Base-by-base conservation (phyloP, 2,888 invertebrate species). In the Xestia xanthographa region DNA sequence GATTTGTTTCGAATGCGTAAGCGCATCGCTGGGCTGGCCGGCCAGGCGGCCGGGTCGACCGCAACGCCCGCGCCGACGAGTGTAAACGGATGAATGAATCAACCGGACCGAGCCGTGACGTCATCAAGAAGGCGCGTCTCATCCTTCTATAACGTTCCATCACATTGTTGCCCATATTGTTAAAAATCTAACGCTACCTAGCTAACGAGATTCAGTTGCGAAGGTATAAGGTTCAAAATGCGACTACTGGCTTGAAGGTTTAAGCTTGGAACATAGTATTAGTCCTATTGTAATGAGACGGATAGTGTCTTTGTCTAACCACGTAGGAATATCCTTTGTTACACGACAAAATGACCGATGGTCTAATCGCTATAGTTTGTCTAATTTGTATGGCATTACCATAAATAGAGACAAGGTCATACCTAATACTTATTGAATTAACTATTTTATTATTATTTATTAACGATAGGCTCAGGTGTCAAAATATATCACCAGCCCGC, bases 111-210 rank as follows among this genome's bases (percentile, higher is more conserved):
- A 73, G 72, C 77, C 78, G 90, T 95, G 94, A 95, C 95, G 95
- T 95, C 95, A 95, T 86, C 89, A 77, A 84, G 82, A 91, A 93
- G 94, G 94, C 92, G 93, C 93, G 93, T 92, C 87, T 73, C 87
- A 83, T 87, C 80, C 82, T 88, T 87, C 86, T 81, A 83, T 87
- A 87, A 83, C 86, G 87, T 90, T 89, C 88, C 90, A 92, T 87
- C 79, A 88, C 85, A 88, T 87, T 87, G 84, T 79, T 73, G 56
- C 41, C 70, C 58, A 65, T 79, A 79, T 83, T 86, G 76, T 86
- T 82, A 81, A 79, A 72, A 78, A 75, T 83, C 67, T 75, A 81
- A 73, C 71, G 68, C 58, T n/a, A 34, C 34, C 1, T 34, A 17
- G 66, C 6, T 63, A 63, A 63, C 63, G 41, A 26, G 14, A 8